These are phyloP conservation scores for Mystacides longicornis DNA, from an alignment of 2,888 invertebrate species.

Conservation along the genomic window DNA sequence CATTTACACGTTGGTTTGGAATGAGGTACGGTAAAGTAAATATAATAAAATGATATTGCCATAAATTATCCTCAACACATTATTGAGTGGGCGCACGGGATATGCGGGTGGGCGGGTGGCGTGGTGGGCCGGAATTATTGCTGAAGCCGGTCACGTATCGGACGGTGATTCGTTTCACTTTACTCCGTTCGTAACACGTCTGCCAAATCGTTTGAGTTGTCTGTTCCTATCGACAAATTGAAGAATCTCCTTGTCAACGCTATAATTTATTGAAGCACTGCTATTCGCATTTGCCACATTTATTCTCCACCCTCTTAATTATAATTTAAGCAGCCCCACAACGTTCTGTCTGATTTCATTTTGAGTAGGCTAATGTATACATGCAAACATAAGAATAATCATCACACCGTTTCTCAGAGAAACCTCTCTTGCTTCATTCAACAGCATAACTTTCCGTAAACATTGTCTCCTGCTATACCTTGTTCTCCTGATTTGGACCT, in stretches of 20 bases:
- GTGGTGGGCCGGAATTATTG: neutral
- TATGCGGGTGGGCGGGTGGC: neutral
- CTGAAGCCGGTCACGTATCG: conserved; percentile 8
- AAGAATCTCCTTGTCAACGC: conserved; percentile 6
- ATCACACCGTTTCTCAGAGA: too few species aligned
- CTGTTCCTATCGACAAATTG: conserved; percentile 10
- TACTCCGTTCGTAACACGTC: conserved; percentile 14
- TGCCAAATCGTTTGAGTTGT: conserved; percentile 14
- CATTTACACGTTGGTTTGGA: neutral
- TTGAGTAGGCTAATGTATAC: too few species aligned
- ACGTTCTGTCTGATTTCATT: too few species aligned
- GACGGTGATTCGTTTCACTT: conserved; percentile 16
- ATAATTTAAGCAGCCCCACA: too few species aligned
- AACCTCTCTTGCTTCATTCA: too few species aligned
- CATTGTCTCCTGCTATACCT: too few species aligned
- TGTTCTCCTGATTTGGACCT: too few species aligned
- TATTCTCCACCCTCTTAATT: too few species aligned
- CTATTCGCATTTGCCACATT: neutral
- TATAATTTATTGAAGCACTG: conserved; percentile 2
- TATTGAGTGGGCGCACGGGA: neutral
- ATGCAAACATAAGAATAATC: too few species aligned
- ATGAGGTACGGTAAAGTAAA: conserved; percentile 1
- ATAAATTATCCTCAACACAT: conserved; percentile 1
- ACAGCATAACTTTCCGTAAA: too few species aligned
- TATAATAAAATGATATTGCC: conserved; percentile 3